Percentiles rank a stretch among this genome's conserved stretches.
Evolutionary conservation across 2,113 vertebrate genomes (phyloP).

Genomic region (Pantherophis guttatus): DNA sequence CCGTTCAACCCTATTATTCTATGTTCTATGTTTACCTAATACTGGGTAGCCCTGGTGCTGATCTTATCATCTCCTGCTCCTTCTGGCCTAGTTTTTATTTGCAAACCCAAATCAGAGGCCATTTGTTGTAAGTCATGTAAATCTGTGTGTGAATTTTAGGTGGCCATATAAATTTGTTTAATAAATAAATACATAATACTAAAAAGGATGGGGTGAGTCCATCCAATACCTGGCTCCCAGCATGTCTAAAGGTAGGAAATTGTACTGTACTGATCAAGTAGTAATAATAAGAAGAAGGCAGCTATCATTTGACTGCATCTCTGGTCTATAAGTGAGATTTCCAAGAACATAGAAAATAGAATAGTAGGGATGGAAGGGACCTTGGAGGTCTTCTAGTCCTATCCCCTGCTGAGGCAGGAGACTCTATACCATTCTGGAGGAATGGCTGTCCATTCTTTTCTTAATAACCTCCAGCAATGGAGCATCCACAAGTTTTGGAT

Average conservation of each 20-base stretch:
- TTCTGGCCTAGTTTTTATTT: not conserved
- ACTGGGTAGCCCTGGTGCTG: not conserved
- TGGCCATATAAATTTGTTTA: too few relatives aligned
- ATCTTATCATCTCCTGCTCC: not conserved
- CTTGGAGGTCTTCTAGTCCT: not conserved
- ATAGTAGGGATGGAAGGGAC: not conserved
- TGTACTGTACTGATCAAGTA: not conserved
- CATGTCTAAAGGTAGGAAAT: not conserved
- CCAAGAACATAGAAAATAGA: constrained; percentile 7
- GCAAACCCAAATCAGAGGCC: not conserved
- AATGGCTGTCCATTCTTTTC: too few relatives aligned
- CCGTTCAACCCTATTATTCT: too few relatives aligned
- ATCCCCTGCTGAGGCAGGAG: not conserved
- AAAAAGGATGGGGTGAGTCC: not conserved
- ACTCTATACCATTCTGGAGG: not conserved
- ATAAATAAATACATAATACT: not conserved
- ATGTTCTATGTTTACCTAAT: not conserved
- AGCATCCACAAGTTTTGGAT: not conserved
- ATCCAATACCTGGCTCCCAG: not conserved
- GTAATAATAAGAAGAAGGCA: not conserved
- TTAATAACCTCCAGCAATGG: not conserved
- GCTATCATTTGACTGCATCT: not conserved
- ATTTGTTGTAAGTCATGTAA: too few relatives aligned
- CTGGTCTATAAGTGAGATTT: not conserved
- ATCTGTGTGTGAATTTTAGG: too few relatives aligned